Conservation (phyloP, 2,113 vertebrate species). For the Xyliphius kryptos region DNA sequence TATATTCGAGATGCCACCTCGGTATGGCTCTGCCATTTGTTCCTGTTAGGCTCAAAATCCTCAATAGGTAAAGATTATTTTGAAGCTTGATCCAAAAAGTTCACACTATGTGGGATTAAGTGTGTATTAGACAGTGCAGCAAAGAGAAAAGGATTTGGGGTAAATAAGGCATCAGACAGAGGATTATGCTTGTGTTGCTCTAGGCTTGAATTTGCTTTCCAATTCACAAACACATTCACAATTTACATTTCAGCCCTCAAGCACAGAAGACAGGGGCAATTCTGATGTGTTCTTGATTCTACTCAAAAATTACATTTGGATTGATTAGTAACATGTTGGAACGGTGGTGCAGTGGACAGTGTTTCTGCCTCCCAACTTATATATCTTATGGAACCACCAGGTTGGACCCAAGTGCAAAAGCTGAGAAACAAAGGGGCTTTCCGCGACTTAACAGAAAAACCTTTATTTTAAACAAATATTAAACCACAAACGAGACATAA, state of each 20-base stretch:
- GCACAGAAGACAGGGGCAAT: background rate
- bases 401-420: no score
- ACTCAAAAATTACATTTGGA: background rate
- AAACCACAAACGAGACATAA: no score
- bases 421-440: no score
- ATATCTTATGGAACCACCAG: no score
- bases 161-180: constrained; percentile 16
- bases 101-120: constrained; percentile 32
- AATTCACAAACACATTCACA: background rate
- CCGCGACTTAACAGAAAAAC: no score
- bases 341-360: background rate
- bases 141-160: constrained; percentile 27
- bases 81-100: background rate
- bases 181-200: constrained; percentile 10
- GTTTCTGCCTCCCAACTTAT: no score
- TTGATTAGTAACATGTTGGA: background rate
- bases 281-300: background rate
- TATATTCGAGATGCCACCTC: background rate
- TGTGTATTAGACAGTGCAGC: constrained; percentile 24
- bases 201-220: background rate
- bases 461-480: no score
- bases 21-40: constrained; percentile 4
- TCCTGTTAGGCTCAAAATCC: constrained; percentile 3
- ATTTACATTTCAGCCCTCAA: background rate
- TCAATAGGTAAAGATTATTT: constrained; percentile 9